These are phyloP conservation scores for Luperina nickerlii DNA, from an alignment of 2,888 invertebrate genomes.

Conservation along the genomic window DNA sequence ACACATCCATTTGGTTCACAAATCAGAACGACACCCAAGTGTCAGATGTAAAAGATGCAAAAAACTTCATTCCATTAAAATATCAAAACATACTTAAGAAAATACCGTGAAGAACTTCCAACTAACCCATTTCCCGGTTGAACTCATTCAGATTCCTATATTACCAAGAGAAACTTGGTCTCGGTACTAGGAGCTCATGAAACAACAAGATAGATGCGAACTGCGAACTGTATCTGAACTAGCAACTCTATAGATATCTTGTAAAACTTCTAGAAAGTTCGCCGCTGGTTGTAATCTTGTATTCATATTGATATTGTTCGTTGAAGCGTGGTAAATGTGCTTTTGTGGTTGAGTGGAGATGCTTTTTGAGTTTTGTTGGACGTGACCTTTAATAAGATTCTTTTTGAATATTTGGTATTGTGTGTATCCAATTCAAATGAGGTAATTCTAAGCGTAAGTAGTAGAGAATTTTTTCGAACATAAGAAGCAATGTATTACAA, in stretches of 20 bases:
- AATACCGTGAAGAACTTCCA: neutral
- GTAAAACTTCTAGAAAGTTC: slow-evolving; percentile 41
- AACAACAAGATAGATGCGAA: slow-evolving; percentile 39
- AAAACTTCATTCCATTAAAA: neutral
- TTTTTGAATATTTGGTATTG: neutral
- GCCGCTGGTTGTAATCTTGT: slow-evolving; percentile 14
- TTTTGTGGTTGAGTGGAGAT: slow-evolving; percentile 12
- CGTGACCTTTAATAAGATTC: neutral
- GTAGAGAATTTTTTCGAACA: too few species aligned
- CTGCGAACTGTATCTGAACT: slow-evolving; percentile 39
- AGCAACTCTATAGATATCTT: slow-evolving; percentile 37
- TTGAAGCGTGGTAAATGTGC: neutral
- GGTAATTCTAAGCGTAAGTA: neutral
- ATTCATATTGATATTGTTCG: slow-evolving; percentile 44
- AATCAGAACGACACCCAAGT: neutral
- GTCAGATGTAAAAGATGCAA: neutral
- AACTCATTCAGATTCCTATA: slow-evolving; percentile 46
- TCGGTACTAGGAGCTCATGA: slow-evolving; percentile 44
- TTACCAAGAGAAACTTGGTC: slow-evolving; percentile 44
- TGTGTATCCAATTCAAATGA: neutral
- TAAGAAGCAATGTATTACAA: too few species aligned
- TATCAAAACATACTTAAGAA: slow-evolving; percentile 7
- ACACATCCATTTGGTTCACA: too few species aligned
- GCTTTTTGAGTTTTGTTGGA: neutral
- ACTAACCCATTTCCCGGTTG: slow-evolving; percentile 15